Conservation (phyloP, 23 tunicate species). For the Ciona savignyi region DNA sequence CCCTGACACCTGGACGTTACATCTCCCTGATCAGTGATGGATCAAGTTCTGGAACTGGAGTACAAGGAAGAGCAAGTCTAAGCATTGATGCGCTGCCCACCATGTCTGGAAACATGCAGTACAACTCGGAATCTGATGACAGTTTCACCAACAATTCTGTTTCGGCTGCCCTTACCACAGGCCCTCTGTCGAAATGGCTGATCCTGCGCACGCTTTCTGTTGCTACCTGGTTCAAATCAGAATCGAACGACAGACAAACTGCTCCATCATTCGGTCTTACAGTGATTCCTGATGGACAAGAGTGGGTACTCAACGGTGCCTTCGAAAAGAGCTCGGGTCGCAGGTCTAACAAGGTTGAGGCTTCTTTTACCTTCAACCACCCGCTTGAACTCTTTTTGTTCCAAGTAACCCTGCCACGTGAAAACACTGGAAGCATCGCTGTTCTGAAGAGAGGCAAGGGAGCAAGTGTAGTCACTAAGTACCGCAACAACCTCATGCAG, state of each 20-base stretch:
- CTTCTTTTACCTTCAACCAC: conserved; percentile 16
- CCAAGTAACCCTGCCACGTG: conserved; percentile 16
- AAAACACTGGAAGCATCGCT: conserved; percentile 4
- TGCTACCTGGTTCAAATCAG: conserved; percentile 17
- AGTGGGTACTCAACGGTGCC: conserved; percentile 4
- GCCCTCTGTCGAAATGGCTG: conserved; percentile 15
- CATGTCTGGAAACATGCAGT: conserved; percentile 5
- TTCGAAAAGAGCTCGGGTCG: background rate
- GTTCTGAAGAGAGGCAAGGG: conserved; percentile 11
- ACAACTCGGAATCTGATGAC: background rate
- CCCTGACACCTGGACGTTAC: conserved; percentile 1
- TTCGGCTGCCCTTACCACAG: conserved; percentile 2
- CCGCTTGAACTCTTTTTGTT: conserved; percentile 21
- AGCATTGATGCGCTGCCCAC: conserved; percentile 39
- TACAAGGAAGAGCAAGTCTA: conserved; percentile 10
- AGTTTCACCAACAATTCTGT: conserved; percentile 5
- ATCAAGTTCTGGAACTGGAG: background rate
- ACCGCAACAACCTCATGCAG: conserved; percentile 21
- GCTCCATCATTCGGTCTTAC: conserved; percentile 13
- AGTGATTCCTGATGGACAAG: conserved; percentile 4
- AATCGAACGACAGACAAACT: background rate
- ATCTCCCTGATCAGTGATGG: background rate
- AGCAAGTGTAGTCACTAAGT: background rate
- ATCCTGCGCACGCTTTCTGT: conserved; percentile 8
- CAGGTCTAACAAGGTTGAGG: background rate